Percentiles rank a stretch among this genome's conserved stretches.
Conservation (phyloP, 1,140 invertebrate genomes). For the Brachionus calyciflorus region DNA sequence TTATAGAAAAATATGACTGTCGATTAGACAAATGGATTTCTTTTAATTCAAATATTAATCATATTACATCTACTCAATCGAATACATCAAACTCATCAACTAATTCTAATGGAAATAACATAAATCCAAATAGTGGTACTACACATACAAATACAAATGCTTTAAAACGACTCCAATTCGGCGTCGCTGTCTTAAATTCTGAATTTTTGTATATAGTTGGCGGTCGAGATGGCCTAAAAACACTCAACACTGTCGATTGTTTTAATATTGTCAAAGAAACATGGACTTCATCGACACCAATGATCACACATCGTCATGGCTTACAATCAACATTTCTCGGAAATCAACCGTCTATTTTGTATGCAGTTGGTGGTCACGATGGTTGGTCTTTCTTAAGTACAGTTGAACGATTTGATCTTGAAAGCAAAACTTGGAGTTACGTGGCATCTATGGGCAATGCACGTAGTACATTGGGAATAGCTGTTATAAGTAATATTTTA, state of each 20-base stretch:
- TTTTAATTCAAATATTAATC: conserved; percentile 43
- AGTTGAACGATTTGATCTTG: conserved; percentile 84
- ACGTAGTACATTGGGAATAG: conserved; percentile 61
- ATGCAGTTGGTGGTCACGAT: conserved; percentile 90
- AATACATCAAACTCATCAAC: background rate
- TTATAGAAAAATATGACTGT: conserved; percentile 83
- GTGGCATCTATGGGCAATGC: conserved; percentile 80
- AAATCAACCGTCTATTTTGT: conserved; percentile 66
- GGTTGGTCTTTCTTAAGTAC: conserved; percentile 62
- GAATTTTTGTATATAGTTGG: conserved; percentile 80
- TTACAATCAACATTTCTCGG: conserved; percentile 76
- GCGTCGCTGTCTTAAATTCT: conserved; percentile 82
- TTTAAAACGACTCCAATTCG: conserved; percentile 28
- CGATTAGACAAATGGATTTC: conserved; percentile 77
- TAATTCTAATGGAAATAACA: background rate
- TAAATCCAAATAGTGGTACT: background rate
- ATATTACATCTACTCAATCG: background rate
- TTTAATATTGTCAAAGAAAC: conserved; percentile 59
- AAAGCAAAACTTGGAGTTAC: conserved; percentile 77
- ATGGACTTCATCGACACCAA: conserved; percentile 77
- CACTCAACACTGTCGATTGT: conserved; percentile 65
- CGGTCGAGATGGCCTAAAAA: conserved; percentile 87
- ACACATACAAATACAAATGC: conserved; percentile 29
- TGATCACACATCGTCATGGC: conserved; percentile 87
- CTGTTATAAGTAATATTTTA: conserved; percentile 68